phyloP scores from a whole-genome alignment of 2,113 vertebrate species.

The Condylura cristata region DNA sequence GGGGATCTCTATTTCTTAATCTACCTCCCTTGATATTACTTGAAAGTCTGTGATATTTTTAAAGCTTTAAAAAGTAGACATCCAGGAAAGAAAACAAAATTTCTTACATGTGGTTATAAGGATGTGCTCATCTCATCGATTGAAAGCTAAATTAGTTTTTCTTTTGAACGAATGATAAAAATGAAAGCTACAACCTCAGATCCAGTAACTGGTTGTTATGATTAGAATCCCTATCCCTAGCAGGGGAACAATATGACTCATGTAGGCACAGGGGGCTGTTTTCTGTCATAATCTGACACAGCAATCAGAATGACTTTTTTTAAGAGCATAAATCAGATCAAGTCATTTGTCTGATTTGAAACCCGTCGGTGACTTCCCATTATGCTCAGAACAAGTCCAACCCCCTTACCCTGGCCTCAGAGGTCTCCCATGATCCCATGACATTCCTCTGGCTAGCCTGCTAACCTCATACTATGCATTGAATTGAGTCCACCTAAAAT shows the following conservation, averaged over 20 bases:
- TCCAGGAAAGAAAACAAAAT: constrained; percentile 47
- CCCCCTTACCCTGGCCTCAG: not conserved
- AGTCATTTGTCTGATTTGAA: constrained; percentile 57
- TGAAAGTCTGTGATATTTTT: not conserved
- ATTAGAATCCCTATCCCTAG: constrained; percentile 50
- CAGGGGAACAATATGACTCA: constrained; percentile 47
- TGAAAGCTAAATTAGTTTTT: constrained; percentile 64
- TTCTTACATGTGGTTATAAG: constrained; percentile 24
- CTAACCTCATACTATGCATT: not conserved
- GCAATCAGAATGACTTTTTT: constrained; percentile 55
- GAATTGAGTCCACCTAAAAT: constrained; percentile 30
- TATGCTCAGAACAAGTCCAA: constrained; percentile 20
- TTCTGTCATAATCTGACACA: constrained; percentile 56
- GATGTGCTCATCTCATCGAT: constrained; percentile 39
- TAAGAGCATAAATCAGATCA: constrained; percentile 61
- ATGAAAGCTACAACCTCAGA: constrained; percentile 39
- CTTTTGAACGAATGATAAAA: constrained; percentile 52
- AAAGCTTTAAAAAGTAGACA: constrained; percentile 12
- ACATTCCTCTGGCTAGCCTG: not conserved
- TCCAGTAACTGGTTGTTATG: constrained; percentile 53
- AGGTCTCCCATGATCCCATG: constrained; percentile 2
- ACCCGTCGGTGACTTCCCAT: constrained; percentile 35
- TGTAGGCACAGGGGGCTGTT: constrained; percentile 24
- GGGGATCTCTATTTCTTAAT: not conserved
- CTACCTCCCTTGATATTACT: constrained; percentile 3